Conservation (phyloP, 2,888 invertebrate genomes). For the Lottia gigantea region DNA sequence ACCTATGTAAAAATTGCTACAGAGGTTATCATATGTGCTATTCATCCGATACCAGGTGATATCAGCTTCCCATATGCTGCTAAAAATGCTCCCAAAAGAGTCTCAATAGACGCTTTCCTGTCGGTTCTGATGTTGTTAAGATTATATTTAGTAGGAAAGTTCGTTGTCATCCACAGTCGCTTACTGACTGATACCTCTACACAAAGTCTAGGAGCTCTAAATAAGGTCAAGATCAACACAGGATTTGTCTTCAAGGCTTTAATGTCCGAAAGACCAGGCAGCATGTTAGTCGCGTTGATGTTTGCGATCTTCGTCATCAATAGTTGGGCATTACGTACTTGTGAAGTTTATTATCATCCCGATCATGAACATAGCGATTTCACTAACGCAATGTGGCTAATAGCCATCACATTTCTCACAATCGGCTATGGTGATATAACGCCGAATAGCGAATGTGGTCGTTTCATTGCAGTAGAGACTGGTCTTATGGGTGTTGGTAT, state of each 20-base stretch:
- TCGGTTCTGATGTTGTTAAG: slow-evolving; percentile 53
- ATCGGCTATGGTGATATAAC: slow-evolving; percentile 57
- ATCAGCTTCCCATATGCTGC: slow-evolving; percentile 36
- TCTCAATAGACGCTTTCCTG: slow-evolving; percentile 48
- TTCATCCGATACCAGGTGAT: slow-evolving; percentile 52
- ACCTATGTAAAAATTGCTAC: slow-evolving; percentile 37
- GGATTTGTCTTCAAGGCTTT: slow-evolving; percentile 57
- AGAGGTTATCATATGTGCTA: slow-evolving; percentile 45
- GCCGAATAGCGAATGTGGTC: slow-evolving; percentile 52
- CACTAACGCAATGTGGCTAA: slow-evolving; percentile 54
- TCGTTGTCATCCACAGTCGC: slow-evolving; percentile 51
- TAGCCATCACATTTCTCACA: slow-evolving; percentile 55
- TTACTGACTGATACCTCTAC: slow-evolving; percentile 51
- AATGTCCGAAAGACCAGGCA: slow-evolving; percentile 55
- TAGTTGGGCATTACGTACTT: slow-evolving; percentile 54
- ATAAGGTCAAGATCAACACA: slow-evolving; percentile 55
- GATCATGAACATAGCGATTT: slow-evolving; percentile 39
- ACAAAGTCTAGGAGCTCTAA: slow-evolving; percentile 55
- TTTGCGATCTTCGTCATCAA: slow-evolving; percentile 43
- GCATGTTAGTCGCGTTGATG: slow-evolving; percentile 48
- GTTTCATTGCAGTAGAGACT: slow-evolving; percentile 52
- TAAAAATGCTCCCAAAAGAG: slow-evolving; percentile 34
- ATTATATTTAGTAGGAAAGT: slow-evolving; percentile 48
- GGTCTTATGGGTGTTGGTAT: slow-evolving; percentile 57
- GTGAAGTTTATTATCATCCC: slow-evolving; percentile 51